Base-by-base conservation (phyloP, 2,888 invertebrate species). In the Entomobrya proxima region DNA sequence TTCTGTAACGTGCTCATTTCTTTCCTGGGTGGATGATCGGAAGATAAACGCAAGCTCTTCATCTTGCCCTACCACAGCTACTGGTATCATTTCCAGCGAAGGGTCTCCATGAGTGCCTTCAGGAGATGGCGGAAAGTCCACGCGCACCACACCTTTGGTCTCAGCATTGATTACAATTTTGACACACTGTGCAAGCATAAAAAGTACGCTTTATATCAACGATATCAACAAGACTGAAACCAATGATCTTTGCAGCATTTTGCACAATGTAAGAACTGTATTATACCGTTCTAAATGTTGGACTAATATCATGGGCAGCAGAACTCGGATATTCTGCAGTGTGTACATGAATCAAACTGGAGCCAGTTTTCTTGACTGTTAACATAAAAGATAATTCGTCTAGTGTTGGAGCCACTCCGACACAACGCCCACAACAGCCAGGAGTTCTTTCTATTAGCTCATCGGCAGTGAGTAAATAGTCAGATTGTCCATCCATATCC, bases 21-120 rank as follows among this genome's bases (percentile, higher is more conserved):
- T 30, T 0, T 21, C 35, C 2, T 11, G 4, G 0, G 67, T 37
- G 4, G 84, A 21, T 4, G 52, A 30, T 0, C 85, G 78, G 24
- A 85, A 85, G 18, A 85, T 85, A 52, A 85, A 85, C 0, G n/a
- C 52, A 1, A 85, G 52, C 6, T 79, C 15, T 9, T 27, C 72
- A 27, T 85, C 64, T 7, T 50, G 18, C 13, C 47, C 79, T 0
- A 72, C 37, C 0, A 85, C 79, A 6, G 74, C 78, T 11, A 79
- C 52, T 3, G 85, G 85, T 35, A 79, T 55, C 72, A 85, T 37
- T 15, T 79, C 74, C 15, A 30, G 6, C 13, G 15, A 9, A 21
- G n/a, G 3, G 21, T 85, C 67, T 18, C 61, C 79, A n/a, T 74
- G 74, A 21, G 27, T 74, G 11, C 79, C 78, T 30, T 74, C 74